Conservation (phyloP, 2,797 vertebrate genomes). For the Chelidonichthys spinosus region DNA sequence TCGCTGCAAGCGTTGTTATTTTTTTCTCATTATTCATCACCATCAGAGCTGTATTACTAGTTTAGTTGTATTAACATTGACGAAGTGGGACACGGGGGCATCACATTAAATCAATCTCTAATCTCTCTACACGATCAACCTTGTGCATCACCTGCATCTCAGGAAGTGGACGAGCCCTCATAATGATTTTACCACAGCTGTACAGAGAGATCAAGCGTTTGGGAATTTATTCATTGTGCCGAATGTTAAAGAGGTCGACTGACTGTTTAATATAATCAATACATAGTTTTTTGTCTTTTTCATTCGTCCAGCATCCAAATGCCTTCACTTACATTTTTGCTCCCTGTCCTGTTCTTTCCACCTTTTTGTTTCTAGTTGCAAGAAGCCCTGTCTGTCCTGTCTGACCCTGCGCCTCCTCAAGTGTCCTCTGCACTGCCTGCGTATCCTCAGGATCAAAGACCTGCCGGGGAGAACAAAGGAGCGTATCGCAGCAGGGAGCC, state of each 20-base stretch:
- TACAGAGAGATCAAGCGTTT: conserved; percentile 35
- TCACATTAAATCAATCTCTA: no score
- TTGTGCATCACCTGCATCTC: no score
- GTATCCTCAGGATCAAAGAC: conserved; percentile 62
- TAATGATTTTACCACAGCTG: conserved; percentile 60
- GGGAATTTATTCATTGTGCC: conserved; percentile 36
- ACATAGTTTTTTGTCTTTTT: neutral
- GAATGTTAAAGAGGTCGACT: conserved; percentile 24
- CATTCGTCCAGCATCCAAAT: neutral
- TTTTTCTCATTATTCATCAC: neutral
- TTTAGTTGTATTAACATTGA: conserved; percentile 2
- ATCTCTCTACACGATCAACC: no score
- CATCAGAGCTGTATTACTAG: neutral
- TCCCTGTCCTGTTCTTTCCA: neutral
- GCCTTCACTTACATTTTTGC: neutral
- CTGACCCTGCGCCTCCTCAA: conserved; percentile 45
- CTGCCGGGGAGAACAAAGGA: conserved; percentile 42
- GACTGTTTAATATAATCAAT: conserved; percentile 35
- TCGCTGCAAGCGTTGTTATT: neutral
- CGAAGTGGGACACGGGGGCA: neutral
- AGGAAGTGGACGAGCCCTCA: conserved; percentile 9
- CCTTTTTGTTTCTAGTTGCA: conserved; percentile 63
- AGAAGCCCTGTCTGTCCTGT: conserved; percentile 68
- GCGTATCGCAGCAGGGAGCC: conserved; percentile 82
- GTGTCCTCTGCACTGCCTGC: conserved; percentile 40